Evolutionary conservation across 2,888 invertebrate genomes (phyloP).

Genomic region (Baccha elongata): DNA sequence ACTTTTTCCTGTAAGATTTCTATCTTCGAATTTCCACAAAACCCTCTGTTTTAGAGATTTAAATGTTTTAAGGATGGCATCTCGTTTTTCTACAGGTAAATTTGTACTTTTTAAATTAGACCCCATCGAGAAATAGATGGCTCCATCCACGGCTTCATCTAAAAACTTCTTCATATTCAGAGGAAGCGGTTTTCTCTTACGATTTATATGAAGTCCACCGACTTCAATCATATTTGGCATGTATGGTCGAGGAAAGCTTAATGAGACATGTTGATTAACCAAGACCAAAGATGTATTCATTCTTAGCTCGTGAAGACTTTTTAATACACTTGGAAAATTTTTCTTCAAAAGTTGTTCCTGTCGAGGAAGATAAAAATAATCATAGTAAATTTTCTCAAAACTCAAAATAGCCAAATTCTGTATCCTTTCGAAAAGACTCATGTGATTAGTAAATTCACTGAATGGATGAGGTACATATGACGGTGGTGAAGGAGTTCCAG

Average conservation of each 20-base stretch:
- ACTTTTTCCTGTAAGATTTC: conserved; percentile 77
- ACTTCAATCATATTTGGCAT: conserved; percentile 82
- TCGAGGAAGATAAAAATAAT: conserved; percentile 77
- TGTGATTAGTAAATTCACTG: conserved; percentile 78
- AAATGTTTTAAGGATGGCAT: conserved; percentile 77
- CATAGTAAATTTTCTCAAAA: conserved; percentile 75
- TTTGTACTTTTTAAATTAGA: conserved; percentile 79
- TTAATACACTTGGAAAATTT: conserved; percentile 78
- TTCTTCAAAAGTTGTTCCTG: conserved; percentile 77
- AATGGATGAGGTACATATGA: conserved; percentile 80
- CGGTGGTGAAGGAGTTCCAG: conserved; percentile 80
- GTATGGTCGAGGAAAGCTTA: conserved; percentile 80
- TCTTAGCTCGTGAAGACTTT: conserved; percentile 76
- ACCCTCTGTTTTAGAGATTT: conserved; percentile 80
- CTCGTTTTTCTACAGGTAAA: conserved; percentile 77
- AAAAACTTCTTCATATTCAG: conserved; percentile 80
- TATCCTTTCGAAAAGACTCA: conserved; percentile 80
- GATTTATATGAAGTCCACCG: conserved; percentile 81
- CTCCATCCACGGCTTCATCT: conserved; percentile 81
- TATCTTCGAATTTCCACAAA: conserved; percentile 82
- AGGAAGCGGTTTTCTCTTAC: conserved; percentile 77
- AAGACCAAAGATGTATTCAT: conserved; percentile 79
- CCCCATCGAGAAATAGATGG: conserved; percentile 83
- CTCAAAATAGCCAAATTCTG: conserved; percentile 77
- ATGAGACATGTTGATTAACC: conserved; percentile 80